Conservation (phyloP, 2,113 vertebrate genomes). For the Chiloscyllium plagiosum region DNA sequence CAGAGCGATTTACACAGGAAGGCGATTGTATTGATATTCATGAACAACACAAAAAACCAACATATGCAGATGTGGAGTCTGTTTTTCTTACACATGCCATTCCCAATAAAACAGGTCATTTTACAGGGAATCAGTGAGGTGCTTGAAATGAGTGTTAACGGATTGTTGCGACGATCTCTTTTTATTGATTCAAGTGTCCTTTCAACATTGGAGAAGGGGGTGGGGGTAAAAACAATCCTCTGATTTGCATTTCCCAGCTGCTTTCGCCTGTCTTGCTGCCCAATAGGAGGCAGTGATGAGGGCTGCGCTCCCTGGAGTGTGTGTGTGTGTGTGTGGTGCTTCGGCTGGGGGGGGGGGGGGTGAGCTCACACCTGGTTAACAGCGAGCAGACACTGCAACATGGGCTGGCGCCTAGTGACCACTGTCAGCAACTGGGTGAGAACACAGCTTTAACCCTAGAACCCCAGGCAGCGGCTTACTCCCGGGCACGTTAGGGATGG, state of each 20-base stretch:
- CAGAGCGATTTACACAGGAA: not conserved
- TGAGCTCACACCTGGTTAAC: not conserved
- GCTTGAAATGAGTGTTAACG: not conserved
- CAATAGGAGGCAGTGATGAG: not conserved
- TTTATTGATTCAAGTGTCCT: not conserved
- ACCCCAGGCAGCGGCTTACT: not conserved
- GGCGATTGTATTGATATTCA: not conserved
- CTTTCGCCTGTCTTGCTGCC: not conserved
- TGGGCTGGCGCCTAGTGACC: constrained; percentile 5
- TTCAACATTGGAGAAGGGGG: not conserved
- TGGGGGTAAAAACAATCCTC: not conserved
- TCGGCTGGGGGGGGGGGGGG: not conserved
- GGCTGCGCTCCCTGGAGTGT: not conserved
- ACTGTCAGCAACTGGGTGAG: constrained; percentile 33
- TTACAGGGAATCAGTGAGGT: not conserved
- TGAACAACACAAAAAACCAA: not conserved
- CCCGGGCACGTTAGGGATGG: not conserved
- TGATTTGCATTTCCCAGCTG: not conserved
- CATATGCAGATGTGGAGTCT: no score
- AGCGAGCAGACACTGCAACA: not conserved
- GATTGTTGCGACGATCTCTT: not conserved
- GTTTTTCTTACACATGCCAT: not conserved
- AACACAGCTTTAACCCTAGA: not conserved
- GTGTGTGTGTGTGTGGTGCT: not conserved
- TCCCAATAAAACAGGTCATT: not conserved